phyloP scores from a whole-genome alignment of 2,888 invertebrate genomes.

The Drosophila stalkeri region DNA sequence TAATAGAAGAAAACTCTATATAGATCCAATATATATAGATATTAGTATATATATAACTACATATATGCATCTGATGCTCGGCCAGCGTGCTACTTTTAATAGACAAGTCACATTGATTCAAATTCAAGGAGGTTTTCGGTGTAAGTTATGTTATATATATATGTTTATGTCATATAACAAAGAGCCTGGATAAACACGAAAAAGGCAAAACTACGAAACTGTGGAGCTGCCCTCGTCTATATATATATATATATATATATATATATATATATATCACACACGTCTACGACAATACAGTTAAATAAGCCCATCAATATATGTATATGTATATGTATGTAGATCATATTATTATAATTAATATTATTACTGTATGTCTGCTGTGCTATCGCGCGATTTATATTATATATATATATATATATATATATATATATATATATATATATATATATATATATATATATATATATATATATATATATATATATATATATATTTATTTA shows the following conservation, averaged over 20 bases:
- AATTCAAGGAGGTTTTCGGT: conserved; percentile 79
- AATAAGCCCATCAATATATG: conserved; percentile 69
- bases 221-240: conserved; percentile 25
- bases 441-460: conserved; percentile 20
- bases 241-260: conserved; percentile 4
- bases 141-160: conserved; percentile 39
- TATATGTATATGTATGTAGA: conserved; percentile 39
- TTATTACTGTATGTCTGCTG: conserved; percentile 32
- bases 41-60: conserved; percentile 34
- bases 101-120: conserved; percentile 81
- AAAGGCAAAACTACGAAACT: conserved; percentile 69
- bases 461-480: conserved; percentile 10
- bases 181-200: conserved; percentile 37
- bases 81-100: conserved; percentile 72
- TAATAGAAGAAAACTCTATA: conserved; percentile 67
- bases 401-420: conserved; percentile 5
- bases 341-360: conserved; percentile 47
- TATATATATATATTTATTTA: conserved; percentile 14
- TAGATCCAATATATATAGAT: conserved; percentile 37
- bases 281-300: conserved; percentile 62
- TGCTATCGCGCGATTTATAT: conserved; percentile 31
- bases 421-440: conserved; percentile 23
- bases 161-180: conserved; percentile 26
- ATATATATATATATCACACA: conserved; percentile 39
- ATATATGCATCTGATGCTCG: conserved; percentile 73